Percentiles rank a stretch among this genome's conserved stretches.
Conservation (phyloP, 1,140 invertebrate species). For the Planococcus citri region DNA sequence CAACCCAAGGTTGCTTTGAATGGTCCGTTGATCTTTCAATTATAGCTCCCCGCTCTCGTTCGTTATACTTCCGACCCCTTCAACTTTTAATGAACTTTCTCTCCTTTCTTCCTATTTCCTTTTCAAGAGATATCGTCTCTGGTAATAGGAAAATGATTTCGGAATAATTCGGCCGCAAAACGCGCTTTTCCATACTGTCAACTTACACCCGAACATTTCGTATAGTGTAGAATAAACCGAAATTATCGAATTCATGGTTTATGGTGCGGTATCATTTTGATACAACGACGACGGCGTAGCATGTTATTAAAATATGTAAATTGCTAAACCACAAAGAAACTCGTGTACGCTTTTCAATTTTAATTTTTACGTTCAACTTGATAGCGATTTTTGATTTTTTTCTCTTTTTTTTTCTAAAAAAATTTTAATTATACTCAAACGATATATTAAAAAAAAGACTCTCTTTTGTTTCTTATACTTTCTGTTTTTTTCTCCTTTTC, state of each 20-base stretch:
- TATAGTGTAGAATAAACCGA: background rate
- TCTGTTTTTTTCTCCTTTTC: background rate
- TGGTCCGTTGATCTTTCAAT: slow-evolving; percentile 16
- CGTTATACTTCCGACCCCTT: slow-evolving; percentile 10
- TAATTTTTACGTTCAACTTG: background rate
- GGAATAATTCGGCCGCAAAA: slow-evolving; percentile 17
- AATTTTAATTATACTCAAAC: background rate
- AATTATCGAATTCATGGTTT: background rate
- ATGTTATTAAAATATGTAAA: slow-evolving; percentile 5
- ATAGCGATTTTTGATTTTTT: background rate
- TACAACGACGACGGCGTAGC: background rate
- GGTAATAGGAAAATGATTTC: slow-evolving; percentile 16
- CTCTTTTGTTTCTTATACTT: slow-evolving; percentile 1
- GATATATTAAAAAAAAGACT: slow-evolving; percentile 5
- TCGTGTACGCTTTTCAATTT: slow-evolving; percentile 3
- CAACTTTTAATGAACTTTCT: slow-evolving; percentile 18
- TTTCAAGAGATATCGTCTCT: slow-evolving; percentile 6
- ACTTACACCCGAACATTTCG: slow-evolving; percentile 1
- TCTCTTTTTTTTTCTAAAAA: background rate
- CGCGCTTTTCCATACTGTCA: slow-evolving; percentile 17
- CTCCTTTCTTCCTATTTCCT: slow-evolving; percentile 20
- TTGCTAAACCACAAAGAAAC: background rate
- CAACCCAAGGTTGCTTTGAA: slow-evolving; percentile 6
- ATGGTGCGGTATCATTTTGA: background rate
- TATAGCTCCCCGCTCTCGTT: background rate